phyloP scores from a whole-genome alignment of 2,888 invertebrate species.

The Acanthosepion esculentum region DNA sequence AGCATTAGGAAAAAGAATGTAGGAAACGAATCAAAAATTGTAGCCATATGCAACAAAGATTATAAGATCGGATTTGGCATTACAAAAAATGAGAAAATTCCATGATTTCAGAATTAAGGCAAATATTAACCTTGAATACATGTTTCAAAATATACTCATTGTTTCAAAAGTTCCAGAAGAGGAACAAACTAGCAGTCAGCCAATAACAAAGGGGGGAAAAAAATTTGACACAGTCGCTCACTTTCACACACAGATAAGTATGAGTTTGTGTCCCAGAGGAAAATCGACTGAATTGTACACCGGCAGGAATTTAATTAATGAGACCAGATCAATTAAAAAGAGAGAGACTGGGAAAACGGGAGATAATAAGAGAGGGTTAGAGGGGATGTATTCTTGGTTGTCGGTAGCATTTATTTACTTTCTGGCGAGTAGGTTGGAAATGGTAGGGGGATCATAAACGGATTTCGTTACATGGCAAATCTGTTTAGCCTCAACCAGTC shows the following conservation, averaged over 20 bases:
- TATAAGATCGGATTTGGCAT: too few species aligned
- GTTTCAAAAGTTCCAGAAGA: background rate
- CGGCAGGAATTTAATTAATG: background rate
- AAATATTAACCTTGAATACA: too few species aligned
- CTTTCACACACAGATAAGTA: too few species aligned
- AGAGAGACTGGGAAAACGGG: background rate
- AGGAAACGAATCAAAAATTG: too few species aligned
- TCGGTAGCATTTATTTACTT: background rate
- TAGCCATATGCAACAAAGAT: too few species aligned
- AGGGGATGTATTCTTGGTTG: background rate
- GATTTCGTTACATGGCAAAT: slow-evolving; percentile 11
- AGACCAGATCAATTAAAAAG: background rate
- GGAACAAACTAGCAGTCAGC: background rate
- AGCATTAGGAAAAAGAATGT: too few species aligned
- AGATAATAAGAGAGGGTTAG: background rate
- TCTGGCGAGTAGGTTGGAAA: background rate
- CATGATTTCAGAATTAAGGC: too few species aligned
- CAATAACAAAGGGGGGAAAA: background rate
- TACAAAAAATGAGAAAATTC: too few species aligned
- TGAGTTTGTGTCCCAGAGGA: too few species aligned
- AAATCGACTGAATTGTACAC: background rate
- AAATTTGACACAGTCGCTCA: too few species aligned
- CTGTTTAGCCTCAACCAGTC: background rate
- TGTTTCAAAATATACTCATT: too few species aligned
- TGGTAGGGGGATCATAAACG: background rate